Evolutionary conservation across 2,888 invertebrate species (phyloP).

Genomic region (Drosophila hamatofila): DNA sequence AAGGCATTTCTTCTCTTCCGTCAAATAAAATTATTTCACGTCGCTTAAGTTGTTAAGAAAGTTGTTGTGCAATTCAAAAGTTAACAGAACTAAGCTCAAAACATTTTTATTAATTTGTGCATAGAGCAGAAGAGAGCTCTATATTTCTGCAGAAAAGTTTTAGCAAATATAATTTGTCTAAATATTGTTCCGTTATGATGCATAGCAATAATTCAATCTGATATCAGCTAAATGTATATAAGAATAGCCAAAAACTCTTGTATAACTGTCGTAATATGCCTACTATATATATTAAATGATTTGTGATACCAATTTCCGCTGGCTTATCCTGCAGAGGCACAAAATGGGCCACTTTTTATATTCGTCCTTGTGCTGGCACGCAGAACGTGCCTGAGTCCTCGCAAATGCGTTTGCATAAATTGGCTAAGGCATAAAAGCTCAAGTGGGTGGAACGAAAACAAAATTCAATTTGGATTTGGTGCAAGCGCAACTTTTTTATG

Average conservation of each 20-base stretch:
- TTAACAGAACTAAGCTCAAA: neutral
- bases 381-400: conserved; percentile 67
- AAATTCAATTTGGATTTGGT: conserved; percentile 79
- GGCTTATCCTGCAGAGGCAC: conserved; percentile 31
- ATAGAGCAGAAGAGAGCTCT: too few species aligned
- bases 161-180: neutral
- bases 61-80: neutral
- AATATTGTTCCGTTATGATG: neutral
- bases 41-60: neutral
- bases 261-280: neutral
- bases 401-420: conserved; percentile 80
- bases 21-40: neutral
- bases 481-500: conserved; percentile 53
- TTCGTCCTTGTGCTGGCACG: conserved; percentile 22
- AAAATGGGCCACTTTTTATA: conserved; percentile 49
- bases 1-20: neutral
- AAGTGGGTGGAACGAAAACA: conserved; percentile 47
- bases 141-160: too few species aligned
- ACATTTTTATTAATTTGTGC: neutral
- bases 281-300: conserved; percentile 40
- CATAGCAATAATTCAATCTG: neutral
- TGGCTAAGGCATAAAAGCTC: conserved; percentile 52
- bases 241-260: neutral
- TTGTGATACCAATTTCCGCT: conserved; percentile 53
- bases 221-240: neutral